These are phyloP conservation scores for Euleptes europaea DNA, from an alignment of 2,113 vertebrate species.

Conservation along the genomic window DNA sequence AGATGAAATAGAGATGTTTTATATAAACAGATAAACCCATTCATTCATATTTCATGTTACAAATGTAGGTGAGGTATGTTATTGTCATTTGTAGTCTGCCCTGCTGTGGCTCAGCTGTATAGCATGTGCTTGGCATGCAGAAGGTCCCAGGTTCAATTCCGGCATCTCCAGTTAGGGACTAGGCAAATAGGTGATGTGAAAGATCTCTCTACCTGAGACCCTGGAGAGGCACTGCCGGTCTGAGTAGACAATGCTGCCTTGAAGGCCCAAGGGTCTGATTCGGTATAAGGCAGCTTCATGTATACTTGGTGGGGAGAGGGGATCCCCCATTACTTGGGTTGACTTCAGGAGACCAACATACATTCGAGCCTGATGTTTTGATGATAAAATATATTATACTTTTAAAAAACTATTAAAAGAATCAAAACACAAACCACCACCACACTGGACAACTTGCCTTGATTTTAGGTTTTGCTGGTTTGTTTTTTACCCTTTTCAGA, in stretches of 20 bases:
- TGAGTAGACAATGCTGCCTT: no score
- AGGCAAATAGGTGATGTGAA: no score
- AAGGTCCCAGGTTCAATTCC: no score
- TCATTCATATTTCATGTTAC: background rate
- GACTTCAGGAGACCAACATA: constrained; percentile 24
- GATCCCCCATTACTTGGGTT: background rate
- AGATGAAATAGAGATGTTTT: no score
- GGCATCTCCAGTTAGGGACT: no score
- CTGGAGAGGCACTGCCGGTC: no score
- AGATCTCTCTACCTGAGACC: no score
- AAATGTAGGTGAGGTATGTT: background rate
- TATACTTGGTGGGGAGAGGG: constrained; percentile 7
- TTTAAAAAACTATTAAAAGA: constrained; percentile 1
- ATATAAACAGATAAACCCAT: no score
- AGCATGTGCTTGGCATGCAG: no score
- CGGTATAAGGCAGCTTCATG: no score
- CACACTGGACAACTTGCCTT: background rate
- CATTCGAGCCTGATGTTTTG: background rate
- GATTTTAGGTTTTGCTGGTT: background rate
- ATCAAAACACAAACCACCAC: background rate
- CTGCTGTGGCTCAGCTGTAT: no score
- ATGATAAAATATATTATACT: background rate
- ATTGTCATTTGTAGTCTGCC: background rate
- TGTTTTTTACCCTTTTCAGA: background rate
- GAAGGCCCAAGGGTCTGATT: no score